phyloP scores from a whole-genome alignment of 2,797 vertebrate species.

The Tokudaia muenninki region DNA sequence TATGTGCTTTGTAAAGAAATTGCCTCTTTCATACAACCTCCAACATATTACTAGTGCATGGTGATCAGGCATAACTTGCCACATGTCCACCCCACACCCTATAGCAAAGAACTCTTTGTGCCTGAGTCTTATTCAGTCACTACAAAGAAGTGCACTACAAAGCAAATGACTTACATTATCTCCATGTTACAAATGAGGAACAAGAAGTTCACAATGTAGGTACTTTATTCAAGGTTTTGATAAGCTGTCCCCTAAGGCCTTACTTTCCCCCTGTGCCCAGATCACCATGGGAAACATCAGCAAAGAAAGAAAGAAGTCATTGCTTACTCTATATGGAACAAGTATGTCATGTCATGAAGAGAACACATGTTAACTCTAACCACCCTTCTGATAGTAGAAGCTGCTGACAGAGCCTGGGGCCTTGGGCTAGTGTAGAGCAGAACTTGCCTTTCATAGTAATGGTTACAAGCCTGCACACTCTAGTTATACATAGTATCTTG shows the following conservation, averaged over 20 bases:
- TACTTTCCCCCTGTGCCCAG: not conserved
- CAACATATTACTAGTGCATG: not conserved
- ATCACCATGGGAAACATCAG: constrained; percentile 51
- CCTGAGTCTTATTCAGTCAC: not conserved
- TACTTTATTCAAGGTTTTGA: constrained; percentile 8
- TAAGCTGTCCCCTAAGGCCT: not conserved
- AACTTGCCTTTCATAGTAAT: not conserved
- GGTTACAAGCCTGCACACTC: not conserved
- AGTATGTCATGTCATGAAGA: not conserved
- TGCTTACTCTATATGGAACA: not conserved
- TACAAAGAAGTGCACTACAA: constrained; percentile 1
- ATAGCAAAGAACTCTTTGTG: not conserved
- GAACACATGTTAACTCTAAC: constrained; percentile 7
- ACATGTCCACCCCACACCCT: not conserved
- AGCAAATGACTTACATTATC: not conserved
- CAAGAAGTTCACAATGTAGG: not conserved
- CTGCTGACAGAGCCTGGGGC: not conserved
- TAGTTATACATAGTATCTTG: not conserved
- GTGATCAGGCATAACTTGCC: not conserved
- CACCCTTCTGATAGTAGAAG: not conserved
- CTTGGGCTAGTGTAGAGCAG: not conserved
- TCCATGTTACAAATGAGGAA: not conserved
- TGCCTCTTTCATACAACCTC: not conserved
- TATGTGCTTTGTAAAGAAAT: constrained; percentile 30
- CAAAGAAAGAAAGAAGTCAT: not conserved